These are phyloP conservation scores for Prosopocoilus inquinatus DNA, from an alignment of 2,888 invertebrate species.

Conservation along the genomic window DNA sequence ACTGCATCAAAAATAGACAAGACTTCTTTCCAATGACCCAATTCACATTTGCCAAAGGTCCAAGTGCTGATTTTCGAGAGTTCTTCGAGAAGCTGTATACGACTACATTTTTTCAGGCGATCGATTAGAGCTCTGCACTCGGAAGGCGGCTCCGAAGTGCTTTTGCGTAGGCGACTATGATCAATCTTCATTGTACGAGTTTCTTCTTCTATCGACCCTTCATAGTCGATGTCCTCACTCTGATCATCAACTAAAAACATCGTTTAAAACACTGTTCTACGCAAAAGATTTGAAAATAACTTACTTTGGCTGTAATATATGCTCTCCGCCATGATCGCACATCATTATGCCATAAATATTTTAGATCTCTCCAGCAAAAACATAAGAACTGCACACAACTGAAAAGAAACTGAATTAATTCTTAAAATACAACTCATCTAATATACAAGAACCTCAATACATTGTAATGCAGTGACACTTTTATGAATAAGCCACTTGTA, in stretches of 20 bases:
- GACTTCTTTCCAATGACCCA: slow-evolving; percentile 84
- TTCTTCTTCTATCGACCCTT: slow-evolving; percentile 33
- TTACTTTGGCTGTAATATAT: slow-evolving; percentile 31
- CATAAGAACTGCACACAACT: not conserved
- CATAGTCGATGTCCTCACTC: slow-evolving; percentile 30
- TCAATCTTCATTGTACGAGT: slow-evolving; percentile 73
- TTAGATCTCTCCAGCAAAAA: slow-evolving; percentile 16
- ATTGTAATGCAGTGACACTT: no score
- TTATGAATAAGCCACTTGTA: no score
- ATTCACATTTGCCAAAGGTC: slow-evolving; percentile 84
- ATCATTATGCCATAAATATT: slow-evolving; percentile 26
- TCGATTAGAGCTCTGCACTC: slow-evolving; percentile 78
- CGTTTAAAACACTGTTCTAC: not conserved
- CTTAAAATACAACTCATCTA: no score
- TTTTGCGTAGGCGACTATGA: slow-evolving; percentile 74
- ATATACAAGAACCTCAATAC: no score
- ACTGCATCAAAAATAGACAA: slow-evolving; percentile 74
- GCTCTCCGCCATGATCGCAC: slow-evolving; percentile 33
- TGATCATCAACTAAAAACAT: slow-evolving; percentile 21
- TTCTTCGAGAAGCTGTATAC: slow-evolving; percentile 64
- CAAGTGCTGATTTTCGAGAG: slow-evolving; percentile 73
- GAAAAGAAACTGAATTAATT: no score
- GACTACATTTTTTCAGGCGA: slow-evolving; percentile 65
- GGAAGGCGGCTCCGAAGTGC: slow-evolving; percentile 77
- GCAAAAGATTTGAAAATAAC: slow-evolving; percentile 14